Percentiles rank a stretch among this genome's conserved stretches.
Evolutionary conservation across 2,113 vertebrate genomes (phyloP).

Genomic region (Crotalus viridis): DNA sequence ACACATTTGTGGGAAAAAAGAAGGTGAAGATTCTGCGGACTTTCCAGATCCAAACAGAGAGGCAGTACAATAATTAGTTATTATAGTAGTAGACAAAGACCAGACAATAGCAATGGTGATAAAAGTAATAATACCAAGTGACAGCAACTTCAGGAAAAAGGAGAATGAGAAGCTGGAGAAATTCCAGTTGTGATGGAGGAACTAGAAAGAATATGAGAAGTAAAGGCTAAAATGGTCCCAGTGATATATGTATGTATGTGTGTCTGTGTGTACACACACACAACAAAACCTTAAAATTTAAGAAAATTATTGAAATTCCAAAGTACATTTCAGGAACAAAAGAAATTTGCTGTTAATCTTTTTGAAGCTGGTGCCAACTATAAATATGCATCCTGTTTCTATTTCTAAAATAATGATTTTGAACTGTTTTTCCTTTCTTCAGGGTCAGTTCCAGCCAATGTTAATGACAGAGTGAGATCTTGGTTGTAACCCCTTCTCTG

Average conservation of each 20-base stretch:
- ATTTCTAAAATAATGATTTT: background rate
- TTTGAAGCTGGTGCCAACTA: background rate
- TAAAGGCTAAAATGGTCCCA: background rate
- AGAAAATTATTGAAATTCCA: background rate
- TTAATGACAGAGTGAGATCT: background rate
- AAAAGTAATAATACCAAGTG: background rate
- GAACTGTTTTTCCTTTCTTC: background rate
- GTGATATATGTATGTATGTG: too few species aligned
- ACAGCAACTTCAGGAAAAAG: background rate
- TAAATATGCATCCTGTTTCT: background rate
- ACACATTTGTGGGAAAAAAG: background rate
- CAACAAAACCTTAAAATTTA: background rate
- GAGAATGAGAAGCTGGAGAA: background rate
- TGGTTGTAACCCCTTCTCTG: background rate
- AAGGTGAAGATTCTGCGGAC: background rate
- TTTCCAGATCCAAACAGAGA: background rate
- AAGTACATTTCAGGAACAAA: background rate
- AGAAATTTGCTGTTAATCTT: background rate
- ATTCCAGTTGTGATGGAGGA: background rate
- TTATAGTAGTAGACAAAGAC: background rate
- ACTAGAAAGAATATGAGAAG: background rate
- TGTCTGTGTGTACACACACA: too few species aligned
- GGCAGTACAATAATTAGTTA: background rate
- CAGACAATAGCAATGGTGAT: background rate
- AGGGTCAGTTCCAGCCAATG: background rate